phyloP scores from a whole-genome alignment of 92 coral and sea anemone genomes.

The Palythoa grandis region DNA sequence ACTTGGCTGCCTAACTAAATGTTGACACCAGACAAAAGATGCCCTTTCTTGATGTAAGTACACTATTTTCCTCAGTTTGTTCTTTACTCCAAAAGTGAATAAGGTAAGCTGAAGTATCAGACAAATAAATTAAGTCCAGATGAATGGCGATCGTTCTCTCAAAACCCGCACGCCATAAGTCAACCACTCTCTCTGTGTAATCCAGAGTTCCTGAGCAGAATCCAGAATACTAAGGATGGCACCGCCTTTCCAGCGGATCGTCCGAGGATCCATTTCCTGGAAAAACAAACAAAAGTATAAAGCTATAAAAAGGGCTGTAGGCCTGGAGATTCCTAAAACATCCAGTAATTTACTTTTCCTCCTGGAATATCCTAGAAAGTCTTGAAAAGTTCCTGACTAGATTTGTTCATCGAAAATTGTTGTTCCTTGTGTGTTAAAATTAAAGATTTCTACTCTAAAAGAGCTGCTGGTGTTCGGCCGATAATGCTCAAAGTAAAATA shows the following conservation, averaged over 20 bases:
- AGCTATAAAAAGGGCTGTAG: neutral
- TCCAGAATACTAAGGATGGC: constrained; percentile 94
- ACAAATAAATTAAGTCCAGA: constrained; percentile 67
- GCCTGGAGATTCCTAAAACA: too few species aligned
- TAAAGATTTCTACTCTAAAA: too few species aligned
- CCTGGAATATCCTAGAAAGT: too few species aligned
- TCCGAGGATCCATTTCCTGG: constrained; percentile 98
- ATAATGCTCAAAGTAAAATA: too few species aligned
- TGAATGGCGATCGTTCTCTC: constrained; percentile 88
- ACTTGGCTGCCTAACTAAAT: too few species aligned
- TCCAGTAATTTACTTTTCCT: too few species aligned
- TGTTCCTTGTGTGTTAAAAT: too few species aligned
- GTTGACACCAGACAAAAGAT: neutral
- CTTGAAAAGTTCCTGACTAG: too few species aligned
- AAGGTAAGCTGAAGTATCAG: neutral
- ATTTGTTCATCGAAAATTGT: too few species aligned
- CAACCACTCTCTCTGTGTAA: constrained; percentile 93
- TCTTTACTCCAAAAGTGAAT: neutral
- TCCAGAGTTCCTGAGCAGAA: constrained; percentile 97
- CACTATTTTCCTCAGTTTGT: neutral
- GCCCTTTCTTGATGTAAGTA: neutral
- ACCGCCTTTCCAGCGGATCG: constrained; percentile 98
- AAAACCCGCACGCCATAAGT: constrained; percentile 89
- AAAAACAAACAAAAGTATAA: neutral
- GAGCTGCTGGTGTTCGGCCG: too few species aligned